These are phyloP conservation scores for Chrysochloris asiatica DNA, from an alignment of 2,113 vertebrate species.

Conservation along the genomic window DNA sequence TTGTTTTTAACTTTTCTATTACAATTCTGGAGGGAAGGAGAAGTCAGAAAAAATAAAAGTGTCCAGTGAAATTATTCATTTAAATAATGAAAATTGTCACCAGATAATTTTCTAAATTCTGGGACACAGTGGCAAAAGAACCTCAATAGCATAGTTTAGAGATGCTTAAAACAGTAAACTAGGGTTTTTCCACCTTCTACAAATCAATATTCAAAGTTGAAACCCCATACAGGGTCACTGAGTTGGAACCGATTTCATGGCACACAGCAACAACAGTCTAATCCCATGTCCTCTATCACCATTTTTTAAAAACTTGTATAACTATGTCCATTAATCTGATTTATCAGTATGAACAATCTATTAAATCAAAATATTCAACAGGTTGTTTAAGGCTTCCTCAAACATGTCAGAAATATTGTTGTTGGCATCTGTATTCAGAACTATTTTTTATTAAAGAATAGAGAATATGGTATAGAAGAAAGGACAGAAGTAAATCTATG, in stretches of 20 bases:
- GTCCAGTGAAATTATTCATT: not conserved
- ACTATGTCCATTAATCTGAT: constrained; percentile 48
- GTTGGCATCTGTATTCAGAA: not conserved
- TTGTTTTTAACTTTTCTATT: constrained; percentile 32
- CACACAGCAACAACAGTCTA: not conserved
- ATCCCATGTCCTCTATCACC: constrained; percentile 37
- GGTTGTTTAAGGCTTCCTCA: constrained; percentile 33
- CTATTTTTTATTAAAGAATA: not conserved
- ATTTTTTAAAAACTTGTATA: constrained; percentile 50
- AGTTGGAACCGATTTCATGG: too few relatives aligned
- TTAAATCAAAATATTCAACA: constrained; percentile 33
- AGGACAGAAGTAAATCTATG: not conserved
- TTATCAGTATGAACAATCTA: constrained; percentile 4
- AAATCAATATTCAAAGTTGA: not conserved
- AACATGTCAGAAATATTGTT: not conserved
- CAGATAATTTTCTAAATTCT: not conserved
- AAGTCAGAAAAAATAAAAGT: constrained; percentile 17
- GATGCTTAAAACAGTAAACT: not conserved
- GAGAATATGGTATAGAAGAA: not conserved
- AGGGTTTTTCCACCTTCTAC: not conserved
- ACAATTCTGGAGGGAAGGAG: not conserved
- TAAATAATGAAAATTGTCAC: constrained; percentile 49
- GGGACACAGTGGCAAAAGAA: not conserved
- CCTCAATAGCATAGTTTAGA: not conserved
- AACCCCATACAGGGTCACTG: constrained; percentile 42